Base-by-base conservation (phyloP, 2,888 invertebrate species). In the Scaeva pyrastri region DNA sequence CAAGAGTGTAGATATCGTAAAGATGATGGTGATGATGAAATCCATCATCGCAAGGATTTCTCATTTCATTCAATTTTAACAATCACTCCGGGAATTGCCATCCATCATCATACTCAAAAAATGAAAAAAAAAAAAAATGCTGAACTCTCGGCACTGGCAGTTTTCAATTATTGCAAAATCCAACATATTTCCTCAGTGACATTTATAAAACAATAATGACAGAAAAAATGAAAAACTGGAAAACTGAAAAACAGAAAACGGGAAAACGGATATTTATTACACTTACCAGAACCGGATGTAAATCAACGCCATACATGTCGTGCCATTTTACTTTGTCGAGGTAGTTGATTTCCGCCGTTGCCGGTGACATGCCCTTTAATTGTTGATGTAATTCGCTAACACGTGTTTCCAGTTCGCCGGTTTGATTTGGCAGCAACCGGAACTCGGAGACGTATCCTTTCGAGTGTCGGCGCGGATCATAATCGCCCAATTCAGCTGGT, bases 321-420 rank as follows among this genome's bases (percentile, higher is more conserved):
- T 98, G 94, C 98, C 98, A 98, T 94, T 98, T 98, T 89, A 98
- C 97, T 94, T 98, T 98, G 93, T 99, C 98, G 93, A 99, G 94
- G 93, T 97, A 99, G 94, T 97, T 97, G 90, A 98, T 94, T 93
- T 99, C 98, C 43, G 98, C 98, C 89, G 97, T 96, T 73, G 98
- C 96, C 82, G 98, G 98, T 87, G 92, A 91, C 92, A 93, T 92
- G 85, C 93, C 92, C 89, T 96, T 95, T 79, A 98, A 94, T 88
- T 96, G 96, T 92, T 97, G 96, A 93, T 99, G 98, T 89, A 98
- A 94, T 90, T 97, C 97, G 48, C 96, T 95, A 88, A 98, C 97
- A 89, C 96, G 94, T 74, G 95, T 94, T 93, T 99, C 98, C 90
- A 98, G 93, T 91, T 98, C 98, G 48, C 96, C 95, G 72, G 97